phyloP scores from a whole-genome alignment of 2,888 invertebrate species.

The Argynnis bischoffii region DNA sequence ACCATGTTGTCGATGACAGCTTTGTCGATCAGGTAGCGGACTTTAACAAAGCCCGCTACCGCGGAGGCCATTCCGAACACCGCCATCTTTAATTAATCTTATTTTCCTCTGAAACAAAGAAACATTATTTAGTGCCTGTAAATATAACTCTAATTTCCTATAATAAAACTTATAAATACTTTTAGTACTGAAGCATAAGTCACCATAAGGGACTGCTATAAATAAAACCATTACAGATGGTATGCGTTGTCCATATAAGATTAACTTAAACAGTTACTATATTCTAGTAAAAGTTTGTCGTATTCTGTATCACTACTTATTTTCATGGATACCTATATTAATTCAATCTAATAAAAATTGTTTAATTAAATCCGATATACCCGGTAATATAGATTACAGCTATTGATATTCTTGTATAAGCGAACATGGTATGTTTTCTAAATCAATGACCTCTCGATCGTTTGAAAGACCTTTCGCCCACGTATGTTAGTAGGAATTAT shows the following conservation, averaged over 20 bases:
- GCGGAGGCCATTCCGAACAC: slow-evolving; percentile 93
- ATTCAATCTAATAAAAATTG: background rate
- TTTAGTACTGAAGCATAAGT: slow-evolving; percentile 46
- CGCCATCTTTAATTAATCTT: slow-evolving; percentile 83
- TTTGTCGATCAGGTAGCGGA: slow-evolving; percentile 93
- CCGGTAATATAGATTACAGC: background rate
- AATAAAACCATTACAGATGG: slow-evolving; percentile 70
- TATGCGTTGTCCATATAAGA: slow-evolving; percentile 68
- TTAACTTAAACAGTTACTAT: slow-evolving; percentile 70
- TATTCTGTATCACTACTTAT: background rate
- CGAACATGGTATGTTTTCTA: slow-evolving; percentile 44
- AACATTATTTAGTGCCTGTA: background rate
- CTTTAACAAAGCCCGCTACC: slow-evolving; percentile 94
- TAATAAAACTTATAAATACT: slow-evolving; percentile 36
- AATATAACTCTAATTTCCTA: slow-evolving; percentile 3
- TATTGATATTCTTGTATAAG: slow-evolving; percentile 1
- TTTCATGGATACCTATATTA: background rate
- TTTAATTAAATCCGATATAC: background rate
- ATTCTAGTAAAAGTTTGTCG: slow-evolving; percentile 51
- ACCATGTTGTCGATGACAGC: slow-evolving; percentile 95
- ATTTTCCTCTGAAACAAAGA: slow-evolving; percentile 40
- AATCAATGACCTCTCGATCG: slow-evolving; percentile 68
- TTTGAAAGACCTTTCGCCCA: slow-evolving; percentile 35
- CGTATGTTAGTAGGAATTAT: slow-evolving; percentile 2
- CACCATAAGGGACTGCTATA: slow-evolving; percentile 55